These are phyloP conservation scores for Megaceryle maxima DNA, from an alignment of 2,113 vertebrate species.

Conservation along the genomic window DNA sequence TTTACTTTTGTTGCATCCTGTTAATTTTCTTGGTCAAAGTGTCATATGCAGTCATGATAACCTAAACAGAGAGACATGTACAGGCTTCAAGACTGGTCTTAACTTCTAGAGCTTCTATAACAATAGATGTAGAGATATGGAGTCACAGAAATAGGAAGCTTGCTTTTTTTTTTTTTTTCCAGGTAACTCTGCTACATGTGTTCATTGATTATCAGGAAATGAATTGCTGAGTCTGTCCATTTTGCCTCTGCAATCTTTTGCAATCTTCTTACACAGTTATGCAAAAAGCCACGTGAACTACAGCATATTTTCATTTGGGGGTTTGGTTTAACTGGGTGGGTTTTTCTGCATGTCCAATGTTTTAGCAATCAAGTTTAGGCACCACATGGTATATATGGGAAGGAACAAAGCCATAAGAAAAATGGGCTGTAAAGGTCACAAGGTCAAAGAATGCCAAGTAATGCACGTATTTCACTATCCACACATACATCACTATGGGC, in stretches of 20 bases:
- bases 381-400: not conserved
- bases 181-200: not conserved
- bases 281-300: conserved; percentile 15
- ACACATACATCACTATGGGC: not conserved
- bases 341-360: not conserved
- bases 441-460: not conserved
- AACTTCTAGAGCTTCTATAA: not conserved
- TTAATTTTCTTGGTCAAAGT: not conserved
- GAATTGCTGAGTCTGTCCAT: not conserved
- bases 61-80: not conserved
- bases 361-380: not conserved
- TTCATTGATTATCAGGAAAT: not conserved
- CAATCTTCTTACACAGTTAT: not conserved
- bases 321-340: not conserved
- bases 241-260: not conserved
- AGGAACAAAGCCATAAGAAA: not conserved
- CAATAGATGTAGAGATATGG: not conserved
- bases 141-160: not conserved
- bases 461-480: not conserved
- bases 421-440: not conserved
- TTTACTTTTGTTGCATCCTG: not conserved
- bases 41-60: not conserved
- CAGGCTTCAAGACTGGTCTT: not conserved
- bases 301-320: not conserved
- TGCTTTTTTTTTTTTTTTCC: too few species aligned